phyloP scores from a whole-genome alignment of 2,113 vertebrate genomes.

The Rhadina sibilatrix region DNA sequence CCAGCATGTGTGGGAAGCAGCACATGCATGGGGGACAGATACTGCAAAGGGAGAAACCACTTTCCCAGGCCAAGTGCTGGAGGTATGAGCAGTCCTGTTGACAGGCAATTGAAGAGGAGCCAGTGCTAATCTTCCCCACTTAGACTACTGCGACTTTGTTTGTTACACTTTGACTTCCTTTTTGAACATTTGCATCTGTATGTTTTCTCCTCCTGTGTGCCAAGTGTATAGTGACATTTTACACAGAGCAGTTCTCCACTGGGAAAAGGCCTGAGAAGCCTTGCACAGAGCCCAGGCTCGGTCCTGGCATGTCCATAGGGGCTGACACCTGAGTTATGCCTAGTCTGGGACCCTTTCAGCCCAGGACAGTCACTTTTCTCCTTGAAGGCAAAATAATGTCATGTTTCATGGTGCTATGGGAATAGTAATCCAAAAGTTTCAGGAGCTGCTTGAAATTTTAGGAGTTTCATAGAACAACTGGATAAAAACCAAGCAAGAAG shows the following conservation, averaged over 20 bases:
- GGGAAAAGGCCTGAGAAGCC: neutral
- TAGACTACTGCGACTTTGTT: neutral
- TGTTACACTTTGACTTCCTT: neutral
- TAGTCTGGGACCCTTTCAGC: neutral
- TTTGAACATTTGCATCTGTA: neutral
- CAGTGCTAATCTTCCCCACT: neutral
- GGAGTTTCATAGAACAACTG: neutral
- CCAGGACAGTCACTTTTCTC: neutral
- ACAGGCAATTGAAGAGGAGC: constrained; percentile 8
- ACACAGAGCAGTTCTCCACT: accelerated
- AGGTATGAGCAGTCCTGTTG: neutral
- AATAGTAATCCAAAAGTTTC: neutral
- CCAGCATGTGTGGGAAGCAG: neutral
- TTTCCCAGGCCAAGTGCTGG: neutral
- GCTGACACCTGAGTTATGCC: neutral
- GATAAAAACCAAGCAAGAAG: neutral
- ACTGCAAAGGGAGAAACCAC: accelerated
- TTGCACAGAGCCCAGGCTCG: neutral
- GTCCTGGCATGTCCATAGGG: neutral
- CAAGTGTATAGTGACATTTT: neutral
- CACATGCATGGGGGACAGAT: neutral
- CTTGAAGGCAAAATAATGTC: neutral
- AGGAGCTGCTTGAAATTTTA: neutral
- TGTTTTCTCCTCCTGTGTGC: neutral
- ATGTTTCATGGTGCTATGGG: neutral